phyloP scores from a whole-genome alignment of 2,888 invertebrate species.

The Lasioglossum calceatum region DNA sequence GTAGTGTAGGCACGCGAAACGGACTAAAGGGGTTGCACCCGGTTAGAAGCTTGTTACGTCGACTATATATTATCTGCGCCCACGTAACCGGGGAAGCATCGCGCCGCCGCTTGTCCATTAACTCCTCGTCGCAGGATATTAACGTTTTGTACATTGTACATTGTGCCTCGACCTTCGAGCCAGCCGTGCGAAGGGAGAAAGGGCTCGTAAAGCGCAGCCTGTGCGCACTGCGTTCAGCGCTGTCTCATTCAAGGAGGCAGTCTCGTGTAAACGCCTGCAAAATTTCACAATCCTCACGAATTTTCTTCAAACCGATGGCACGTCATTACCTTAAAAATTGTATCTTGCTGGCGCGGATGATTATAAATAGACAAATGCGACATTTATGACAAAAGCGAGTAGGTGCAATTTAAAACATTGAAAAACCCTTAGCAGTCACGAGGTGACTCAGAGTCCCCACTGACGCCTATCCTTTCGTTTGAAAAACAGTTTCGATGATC shows the following conservation, averaged over 20 bases:
- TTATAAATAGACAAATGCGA: no score
- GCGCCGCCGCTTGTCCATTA: conserved; percentile 71
- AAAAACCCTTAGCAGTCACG: no score
- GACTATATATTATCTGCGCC: conserved; percentile 69
- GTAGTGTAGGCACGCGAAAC: conserved; percentile 57
- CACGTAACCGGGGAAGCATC: conserved; percentile 48
- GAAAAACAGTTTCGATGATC: no score
- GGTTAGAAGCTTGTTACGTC: conserved; percentile 70
- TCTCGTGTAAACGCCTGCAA: not conserved
- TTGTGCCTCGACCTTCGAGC: conserved; percentile 10
- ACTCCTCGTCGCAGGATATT: conserved; percentile 78
- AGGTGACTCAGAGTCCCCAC: no score
- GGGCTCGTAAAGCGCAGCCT: conserved; percentile 66
- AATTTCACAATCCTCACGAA: no score
- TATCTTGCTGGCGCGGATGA: no score
- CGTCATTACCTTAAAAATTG: no score
- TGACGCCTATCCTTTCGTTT: no score
- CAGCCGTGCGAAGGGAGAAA: conserved; percentile 37
- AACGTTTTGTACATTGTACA: conserved; percentile 72
- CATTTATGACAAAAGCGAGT: no score
- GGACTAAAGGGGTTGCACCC: conserved; percentile 69
- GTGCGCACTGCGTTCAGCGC: conserved; percentile 22
- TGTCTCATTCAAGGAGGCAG: not conserved
- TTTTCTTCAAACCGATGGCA: no score
- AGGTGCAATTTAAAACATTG: no score